A percentile compares a stretch with the other conserved stretches of the same genome.
Conservation (phyloP, 2,888 invertebrate species). For the Lordiphosa andalusiaca region DNA sequence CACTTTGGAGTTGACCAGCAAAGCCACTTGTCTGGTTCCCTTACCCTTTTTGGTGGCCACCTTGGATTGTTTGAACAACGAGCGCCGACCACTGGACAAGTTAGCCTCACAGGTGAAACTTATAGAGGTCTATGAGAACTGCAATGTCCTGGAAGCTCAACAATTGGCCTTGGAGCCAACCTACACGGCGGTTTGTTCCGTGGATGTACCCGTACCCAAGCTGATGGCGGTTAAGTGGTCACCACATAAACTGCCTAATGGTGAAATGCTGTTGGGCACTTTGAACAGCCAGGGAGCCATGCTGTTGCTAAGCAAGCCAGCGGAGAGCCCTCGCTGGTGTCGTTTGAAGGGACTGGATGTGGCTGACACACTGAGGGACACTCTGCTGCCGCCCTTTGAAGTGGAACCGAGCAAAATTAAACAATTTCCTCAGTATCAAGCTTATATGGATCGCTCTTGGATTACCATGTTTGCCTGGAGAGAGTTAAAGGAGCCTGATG, state of each 20-base stretch:
- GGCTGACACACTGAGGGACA: conserved; percentile 27
- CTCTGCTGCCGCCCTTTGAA: conserved; percentile 28
- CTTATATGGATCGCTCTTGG: conserved; percentile 57
- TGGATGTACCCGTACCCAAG: conserved; percentile 46
- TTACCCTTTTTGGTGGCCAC: conserved; percentile 60
- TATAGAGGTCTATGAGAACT: conserved; percentile 48
- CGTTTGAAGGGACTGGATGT: conserved; percentile 24
- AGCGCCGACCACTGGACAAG: conserved; percentile 45
- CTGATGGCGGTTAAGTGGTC: conserved; percentile 41
- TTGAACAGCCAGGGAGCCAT: conserved; percentile 68
- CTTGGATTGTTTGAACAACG: conserved; percentile 20
- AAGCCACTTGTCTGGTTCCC: conserved; percentile 28
- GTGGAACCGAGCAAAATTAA: conserved; percentile 21
- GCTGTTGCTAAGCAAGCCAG: conserved; percentile 49
- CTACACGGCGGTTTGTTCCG: conserved; percentile 60
- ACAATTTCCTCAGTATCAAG: conserved; percentile 47
- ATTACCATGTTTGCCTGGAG: conserved; percentile 73
- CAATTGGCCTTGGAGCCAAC: conserved; percentile 67
- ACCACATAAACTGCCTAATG: conserved; percentile 30
- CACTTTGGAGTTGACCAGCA: conserved; percentile 59
- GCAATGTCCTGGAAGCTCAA: conserved; percentile 63
- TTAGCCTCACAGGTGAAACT: conserved; percentile 55
- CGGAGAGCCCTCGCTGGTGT: conserved; percentile 51
- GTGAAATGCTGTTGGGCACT: conserved; percentile 49
- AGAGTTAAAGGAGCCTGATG: not conserved